These are phyloP conservation scores for Macrophya alboannulata DNA, from an alignment of 2,888 invertebrate species.

Conservation along the genomic window DNA sequence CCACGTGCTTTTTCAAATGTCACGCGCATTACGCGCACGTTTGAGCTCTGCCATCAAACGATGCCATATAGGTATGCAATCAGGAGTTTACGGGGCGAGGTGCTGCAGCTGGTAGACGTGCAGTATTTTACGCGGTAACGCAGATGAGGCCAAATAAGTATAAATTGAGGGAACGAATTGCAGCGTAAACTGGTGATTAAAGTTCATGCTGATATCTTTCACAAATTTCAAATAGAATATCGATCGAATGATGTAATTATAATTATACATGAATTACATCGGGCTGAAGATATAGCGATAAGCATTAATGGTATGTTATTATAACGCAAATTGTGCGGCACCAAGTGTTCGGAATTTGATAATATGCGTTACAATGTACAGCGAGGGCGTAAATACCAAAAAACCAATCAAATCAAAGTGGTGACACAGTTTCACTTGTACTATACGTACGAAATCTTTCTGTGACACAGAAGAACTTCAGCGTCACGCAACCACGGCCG, in stretches of 20 bases:
- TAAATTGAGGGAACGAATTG: slow-evolving; percentile 19
- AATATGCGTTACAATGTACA: neutral
- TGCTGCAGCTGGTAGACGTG: slow-evolving; percentile 10
- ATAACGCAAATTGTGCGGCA: neutral
- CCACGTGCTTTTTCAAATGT: slow-evolving; percentile 48
- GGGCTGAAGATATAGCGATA: neutral
- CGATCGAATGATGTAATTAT: neutral
- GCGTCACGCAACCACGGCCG: slow-evolving; percentile 9
- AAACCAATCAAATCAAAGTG: neutral
- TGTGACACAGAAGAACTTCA: neutral
- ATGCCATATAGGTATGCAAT: neutral
- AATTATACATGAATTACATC: neutral
- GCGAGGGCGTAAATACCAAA: neutral
- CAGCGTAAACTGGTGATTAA: neutral
- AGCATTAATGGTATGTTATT: slow-evolving; percentile 17
- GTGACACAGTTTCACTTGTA: neutral
- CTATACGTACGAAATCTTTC: slow-evolving; percentile 4
- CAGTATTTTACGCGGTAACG: neutral
- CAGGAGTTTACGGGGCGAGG: neutral
- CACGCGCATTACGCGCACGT: slow-evolving; percentile 32
- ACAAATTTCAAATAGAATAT: slow-evolving; percentile 28
- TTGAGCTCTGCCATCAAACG: neutral
- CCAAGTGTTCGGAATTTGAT: neutral
- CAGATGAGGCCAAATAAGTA: neutral
- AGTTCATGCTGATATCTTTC: neutral